phyloP scores from a whole-genome alignment of 2,113 vertebrate species.

The Pseudolaguvia tuberculata region DNA sequence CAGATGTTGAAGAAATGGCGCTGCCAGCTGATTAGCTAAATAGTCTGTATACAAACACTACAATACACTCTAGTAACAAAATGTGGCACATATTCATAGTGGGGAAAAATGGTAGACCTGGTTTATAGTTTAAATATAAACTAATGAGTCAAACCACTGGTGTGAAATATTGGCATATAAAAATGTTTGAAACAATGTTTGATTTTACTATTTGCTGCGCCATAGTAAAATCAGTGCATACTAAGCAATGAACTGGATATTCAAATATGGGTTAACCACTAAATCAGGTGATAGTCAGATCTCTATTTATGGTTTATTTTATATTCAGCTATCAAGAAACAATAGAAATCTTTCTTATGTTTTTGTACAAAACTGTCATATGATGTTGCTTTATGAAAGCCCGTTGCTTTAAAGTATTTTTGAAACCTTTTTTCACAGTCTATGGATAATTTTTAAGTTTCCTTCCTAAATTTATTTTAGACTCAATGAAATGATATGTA shows the following conservation, averaged over 20 bases:
- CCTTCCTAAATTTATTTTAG: conserved; percentile 10
- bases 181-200: not conserved
- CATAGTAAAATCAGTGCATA: conserved; percentile 14
- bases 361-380: not conserved
- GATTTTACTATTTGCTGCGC: not conserved
- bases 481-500: not conserved
- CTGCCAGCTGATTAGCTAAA: not conserved
- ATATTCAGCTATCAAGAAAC: not conserved
- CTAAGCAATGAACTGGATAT: not conserved
- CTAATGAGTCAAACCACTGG: not conserved
- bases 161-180: not conserved
- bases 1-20: conserved; percentile 40
- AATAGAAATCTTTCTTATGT: not conserved
- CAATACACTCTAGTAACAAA: conserved; percentile 31
- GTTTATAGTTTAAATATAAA: not conserved
- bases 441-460: not conserved
- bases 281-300: conserved; percentile 12
- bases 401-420: not conserved
- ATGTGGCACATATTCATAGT: not conserved
- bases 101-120: not conserved
- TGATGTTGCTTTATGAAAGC: not conserved
- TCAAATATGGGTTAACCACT: conserved; percentile 17
- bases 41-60: not conserved
- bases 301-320: not conserved
- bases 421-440: not conserved